These are phyloP conservation scores for Ptychoptera contaminata DNA, from an alignment of 2,888 invertebrate genomes.

Conservation along the genomic window DNA sequence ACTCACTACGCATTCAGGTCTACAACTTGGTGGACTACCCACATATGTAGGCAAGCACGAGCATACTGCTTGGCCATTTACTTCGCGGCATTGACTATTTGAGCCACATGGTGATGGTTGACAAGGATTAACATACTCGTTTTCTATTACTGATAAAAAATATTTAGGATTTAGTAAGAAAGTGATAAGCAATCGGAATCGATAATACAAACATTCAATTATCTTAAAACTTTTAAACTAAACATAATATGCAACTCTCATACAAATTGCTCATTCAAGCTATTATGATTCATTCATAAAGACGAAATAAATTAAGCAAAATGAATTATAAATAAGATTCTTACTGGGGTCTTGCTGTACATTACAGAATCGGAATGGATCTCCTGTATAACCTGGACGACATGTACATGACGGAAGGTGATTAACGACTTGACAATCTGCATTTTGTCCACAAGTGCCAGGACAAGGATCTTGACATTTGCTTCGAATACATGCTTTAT, in stretches of 20 bases:
- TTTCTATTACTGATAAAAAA: slow-evolving; percentile 19
- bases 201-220: too few relatives aligned
- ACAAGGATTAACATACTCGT: slow-evolving; percentile 37
- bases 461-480: slow-evolving; percentile 69
- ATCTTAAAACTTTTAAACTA: too few relatives aligned
- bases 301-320: too few relatives aligned
- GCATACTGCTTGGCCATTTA: slow-evolving; percentile 43
- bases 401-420: slow-evolving; percentile 57
- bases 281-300: too few relatives aligned
- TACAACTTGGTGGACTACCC: slow-evolving; percentile 47
- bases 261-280: too few relatives aligned
- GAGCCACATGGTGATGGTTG: slow-evolving; percentile 49
- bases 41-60: slow-evolving; percentile 41
- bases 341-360: slow-evolving; percentile 34
- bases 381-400: slow-evolving; percentile 52
- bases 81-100: slow-evolving; percentile 43
- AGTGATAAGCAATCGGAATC: too few relatives aligned
- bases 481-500: slow-evolving; percentile 52
- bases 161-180: not conserved
- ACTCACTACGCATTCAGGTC: slow-evolving; percentile 49
- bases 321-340: slow-evolving; percentile 17
- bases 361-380: slow-evolving; percentile 54
- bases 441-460: slow-evolving; percentile 58
- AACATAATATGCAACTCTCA: too few relatives aligned
- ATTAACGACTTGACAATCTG: slow-evolving; percentile 53